These are phyloP conservation scores for Akabosia matsudoensis DNA, from an alignment of 1,140 invertebrate genomes.

Conservation along the genomic window DNA sequence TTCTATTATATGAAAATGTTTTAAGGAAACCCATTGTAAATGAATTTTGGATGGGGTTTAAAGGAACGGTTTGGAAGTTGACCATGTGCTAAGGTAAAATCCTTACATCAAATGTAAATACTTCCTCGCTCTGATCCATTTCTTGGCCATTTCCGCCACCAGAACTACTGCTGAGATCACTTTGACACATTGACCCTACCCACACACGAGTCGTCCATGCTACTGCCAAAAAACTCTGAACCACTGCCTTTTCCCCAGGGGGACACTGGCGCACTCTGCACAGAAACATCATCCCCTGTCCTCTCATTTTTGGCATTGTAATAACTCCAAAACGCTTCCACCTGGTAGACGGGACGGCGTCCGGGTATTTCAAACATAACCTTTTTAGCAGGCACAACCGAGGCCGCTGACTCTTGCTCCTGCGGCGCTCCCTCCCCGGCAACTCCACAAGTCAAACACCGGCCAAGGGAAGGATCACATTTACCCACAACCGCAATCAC, in stretches of 20 bases:
- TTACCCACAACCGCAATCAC: conserved; percentile 31
- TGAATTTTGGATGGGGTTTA: background rate
- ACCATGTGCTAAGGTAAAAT: background rate
- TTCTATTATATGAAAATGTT: no score
- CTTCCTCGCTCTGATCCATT: conserved; percentile 32
- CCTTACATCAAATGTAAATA: conserved; percentile 37
- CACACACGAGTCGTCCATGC: background rate
- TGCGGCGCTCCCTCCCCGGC: background rate
- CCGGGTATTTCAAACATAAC: background rate
- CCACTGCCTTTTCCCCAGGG: background rate
- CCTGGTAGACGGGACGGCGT: background rate
- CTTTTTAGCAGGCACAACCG: background rate
- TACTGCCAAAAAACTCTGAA: background rate
- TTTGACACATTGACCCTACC: background rate
- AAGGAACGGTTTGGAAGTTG: background rate
- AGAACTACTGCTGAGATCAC: conserved; percentile 19
- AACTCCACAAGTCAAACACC: conserved; percentile 25
- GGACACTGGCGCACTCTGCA: background rate
- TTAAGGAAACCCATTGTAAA: no score
- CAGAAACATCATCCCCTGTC: background rate
- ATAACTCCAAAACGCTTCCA: conserved; percentile 2
- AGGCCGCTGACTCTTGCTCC: background rate
- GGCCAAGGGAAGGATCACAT: conserved; percentile 26
- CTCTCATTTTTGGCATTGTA: conserved; percentile 7
- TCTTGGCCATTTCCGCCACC: conserved; percentile 14